Conservation (phyloP, 30 jellyfish, hydroid and myxozoan genomes). For the Cassiopea xamachana region DNA sequence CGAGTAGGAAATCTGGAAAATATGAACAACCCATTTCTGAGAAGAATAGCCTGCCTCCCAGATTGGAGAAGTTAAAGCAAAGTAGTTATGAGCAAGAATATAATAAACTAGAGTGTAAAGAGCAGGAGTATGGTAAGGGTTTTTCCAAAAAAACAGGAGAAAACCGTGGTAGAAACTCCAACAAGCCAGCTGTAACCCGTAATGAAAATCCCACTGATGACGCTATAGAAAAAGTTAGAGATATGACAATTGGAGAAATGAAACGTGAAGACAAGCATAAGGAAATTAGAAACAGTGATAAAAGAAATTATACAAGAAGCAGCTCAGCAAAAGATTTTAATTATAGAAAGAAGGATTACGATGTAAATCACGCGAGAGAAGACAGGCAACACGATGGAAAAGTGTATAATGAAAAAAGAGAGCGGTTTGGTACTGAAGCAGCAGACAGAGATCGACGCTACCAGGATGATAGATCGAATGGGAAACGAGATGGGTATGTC, state of each 20-base stretch:
- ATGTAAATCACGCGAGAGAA: background rate
- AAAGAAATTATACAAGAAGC: background rate
- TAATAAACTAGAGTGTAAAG: background rate
- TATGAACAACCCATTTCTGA: background rate
- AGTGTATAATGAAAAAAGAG: background rate
- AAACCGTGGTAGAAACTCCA: background rate
- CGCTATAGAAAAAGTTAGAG: constrained; percentile 48
- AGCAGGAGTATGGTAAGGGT: background rate
- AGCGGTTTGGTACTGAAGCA: background rate
- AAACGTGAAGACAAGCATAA: constrained; percentile 17
- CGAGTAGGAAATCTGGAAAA: background rate
- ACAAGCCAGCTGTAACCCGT: background rate
- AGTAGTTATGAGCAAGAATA: background rate
- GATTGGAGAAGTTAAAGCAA: constrained; percentile 26
- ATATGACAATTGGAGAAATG: constrained; percentile 20
- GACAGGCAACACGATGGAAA: background rate
- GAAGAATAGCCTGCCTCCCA: constrained; percentile 31
- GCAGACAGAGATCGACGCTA: background rate
- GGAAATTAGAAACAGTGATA: background rate
- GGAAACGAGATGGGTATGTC: background rate
- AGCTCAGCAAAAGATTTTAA: background rate
- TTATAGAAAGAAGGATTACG: background rate
- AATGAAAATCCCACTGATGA: constrained; percentile 4
- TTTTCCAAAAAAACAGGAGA: background rate
- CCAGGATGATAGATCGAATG: background rate